A percentile compares a stretch with the other conserved stretches of the same genome.
Conservation (phyloP, 2,888 invertebrate species). For the Coenonympha arcania region DNA sequence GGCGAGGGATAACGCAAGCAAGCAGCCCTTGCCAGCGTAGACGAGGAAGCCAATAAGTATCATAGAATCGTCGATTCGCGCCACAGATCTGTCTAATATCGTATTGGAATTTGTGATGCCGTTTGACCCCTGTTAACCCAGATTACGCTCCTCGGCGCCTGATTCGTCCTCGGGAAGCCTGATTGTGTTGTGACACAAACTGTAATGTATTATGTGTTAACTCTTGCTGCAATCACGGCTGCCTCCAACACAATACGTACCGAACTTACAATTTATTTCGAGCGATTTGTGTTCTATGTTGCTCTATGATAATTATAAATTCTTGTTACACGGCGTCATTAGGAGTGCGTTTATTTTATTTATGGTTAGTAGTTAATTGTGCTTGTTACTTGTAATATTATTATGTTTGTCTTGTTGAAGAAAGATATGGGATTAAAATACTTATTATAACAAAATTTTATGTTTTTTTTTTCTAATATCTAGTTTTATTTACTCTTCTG, state of each 20-base stretch:
- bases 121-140: conserved; percentile 84
- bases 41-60: conserved; percentile 47
- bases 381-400: not conserved
- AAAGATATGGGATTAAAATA: not conserved
- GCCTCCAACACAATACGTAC: conserved; percentile 64
- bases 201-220: conserved; percentile 76
- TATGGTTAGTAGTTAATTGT: conserved; percentile 10
- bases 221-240: conserved; percentile 73
- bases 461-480: too few species aligned
- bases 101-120: conserved; percentile 80
- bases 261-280: conserved; percentile 62
- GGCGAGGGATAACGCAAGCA: not conserved
- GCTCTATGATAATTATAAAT: conserved; percentile 11
- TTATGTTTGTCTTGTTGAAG: not conserved
- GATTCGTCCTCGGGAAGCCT: conserved; percentile 72
- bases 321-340: not conserved
- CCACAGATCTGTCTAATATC: conserved; percentile 75
- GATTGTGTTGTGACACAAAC: conserved; percentile 76
- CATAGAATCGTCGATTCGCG: conserved; percentile 68
- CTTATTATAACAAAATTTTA: too few species aligned
- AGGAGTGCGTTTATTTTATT: conserved; percentile 5
- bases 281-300: conserved; percentile 31
- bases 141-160: conserved; percentile 77
- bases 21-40: conserved; percentile 21
- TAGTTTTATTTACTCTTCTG: too few species aligned